phyloP scores from a whole-genome alignment of 2,888 invertebrate species.

The Cryptus armator region DNA sequence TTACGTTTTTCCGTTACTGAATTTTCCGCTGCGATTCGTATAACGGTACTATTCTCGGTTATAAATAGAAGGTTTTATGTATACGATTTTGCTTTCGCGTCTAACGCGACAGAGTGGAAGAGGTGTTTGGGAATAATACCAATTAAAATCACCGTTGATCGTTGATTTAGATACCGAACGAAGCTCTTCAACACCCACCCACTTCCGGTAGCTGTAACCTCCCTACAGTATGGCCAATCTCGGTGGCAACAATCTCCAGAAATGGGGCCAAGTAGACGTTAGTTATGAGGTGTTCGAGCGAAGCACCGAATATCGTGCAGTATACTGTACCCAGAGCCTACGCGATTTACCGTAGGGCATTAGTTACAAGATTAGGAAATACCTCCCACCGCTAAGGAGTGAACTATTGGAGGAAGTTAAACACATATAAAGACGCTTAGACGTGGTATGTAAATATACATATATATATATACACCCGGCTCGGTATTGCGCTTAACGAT shows the following conservation, averaged over 20 bases:
- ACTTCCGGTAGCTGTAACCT: neutral
- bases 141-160: constrained; percentile 10
- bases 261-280: constrained; percentile 19
- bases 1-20: neutral
- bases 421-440: too few species aligned
- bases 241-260: constrained; percentile 10
- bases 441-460: too few species aligned
- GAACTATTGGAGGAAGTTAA: too few species aligned
- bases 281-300: constrained; percentile 30
- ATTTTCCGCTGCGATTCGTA: neutral
- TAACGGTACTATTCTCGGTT: neutral
- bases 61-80: constrained; percentile 7
- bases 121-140: neutral
- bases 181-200: constrained; percentile 4
- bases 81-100: constrained; percentile 19
- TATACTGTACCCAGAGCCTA: constrained; percentile 14
- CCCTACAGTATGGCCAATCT: neutral
- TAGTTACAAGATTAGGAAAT: constrained; percentile 4
- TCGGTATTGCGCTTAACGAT: too few species aligned
- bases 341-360: constrained; percentile 15
- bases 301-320: constrained; percentile 5
- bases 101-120: neutral
- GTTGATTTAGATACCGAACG: neutral
- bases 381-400: neutral
- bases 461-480: too few species aligned